Evolutionary conservation across 2,888 invertebrate species (phyloP).

Genomic region (Andrena minutula): DNA sequence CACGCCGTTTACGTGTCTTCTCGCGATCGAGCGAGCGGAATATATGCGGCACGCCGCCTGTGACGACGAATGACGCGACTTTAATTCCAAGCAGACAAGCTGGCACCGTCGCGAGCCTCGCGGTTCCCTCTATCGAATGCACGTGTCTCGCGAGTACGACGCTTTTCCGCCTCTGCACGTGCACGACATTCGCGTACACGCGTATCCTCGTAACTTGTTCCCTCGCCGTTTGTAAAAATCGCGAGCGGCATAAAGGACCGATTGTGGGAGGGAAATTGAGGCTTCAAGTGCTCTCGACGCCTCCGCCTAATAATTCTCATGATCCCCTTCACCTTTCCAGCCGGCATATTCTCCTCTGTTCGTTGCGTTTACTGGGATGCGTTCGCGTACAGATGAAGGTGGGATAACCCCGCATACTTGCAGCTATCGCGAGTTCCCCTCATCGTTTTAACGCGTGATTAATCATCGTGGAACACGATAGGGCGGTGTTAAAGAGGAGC

Average conservation of each 20-base stretch:
- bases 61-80: slow-evolving; percentile 42
- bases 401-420: slow-evolving; percentile 6
- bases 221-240: neutral
- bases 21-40: neutral
- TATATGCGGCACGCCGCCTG: slow-evolving; percentile 27
- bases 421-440: neutral
- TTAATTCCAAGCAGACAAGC: slow-evolving; percentile 57
- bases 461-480: slow-evolving; percentile 16
- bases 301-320: neutral
- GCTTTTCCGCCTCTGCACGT: slow-evolving; percentile 11
- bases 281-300: neutral
- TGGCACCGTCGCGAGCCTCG: slow-evolving; percentile 42
- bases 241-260: too few species aligned
- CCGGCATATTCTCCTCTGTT: too few species aligned
- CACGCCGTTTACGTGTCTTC: neutral
- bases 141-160: slow-evolving; percentile 27
- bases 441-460: slow-evolving; percentile 1
- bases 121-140: slow-evolving; percentile 25
- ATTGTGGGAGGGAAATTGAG: neutral
- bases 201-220: neutral
- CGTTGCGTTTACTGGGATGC: too few species aligned
- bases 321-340: neutral
- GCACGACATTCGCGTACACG: neutral
- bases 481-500: neutral
- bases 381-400: neutral